Evolutionary conservation across 2,888 invertebrate genomes (phyloP), one percentile per base, ranked within the genome.

Genomic region (Eudiplozoon nipponicum): DNA sequence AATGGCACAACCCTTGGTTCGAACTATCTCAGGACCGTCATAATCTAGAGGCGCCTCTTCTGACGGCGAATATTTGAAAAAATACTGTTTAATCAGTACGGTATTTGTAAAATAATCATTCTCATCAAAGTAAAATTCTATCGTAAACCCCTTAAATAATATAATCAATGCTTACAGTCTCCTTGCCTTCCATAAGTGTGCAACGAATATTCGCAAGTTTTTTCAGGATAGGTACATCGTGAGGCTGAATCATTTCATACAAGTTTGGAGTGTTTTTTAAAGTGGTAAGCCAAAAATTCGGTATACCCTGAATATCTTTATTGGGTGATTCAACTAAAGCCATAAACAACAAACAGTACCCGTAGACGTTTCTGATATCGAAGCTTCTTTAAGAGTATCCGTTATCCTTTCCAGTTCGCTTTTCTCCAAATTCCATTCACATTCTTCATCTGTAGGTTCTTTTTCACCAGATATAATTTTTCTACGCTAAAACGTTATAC

Each of bases 11-110:
- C 70, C 64, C 47, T 67, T 72, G 68, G 72, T 75, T 52, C 71
- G 77, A 59, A 68, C 72, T 51, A 94, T 80, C 61, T 78, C 78
- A 2, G 81, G 86, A 43, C 80, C 90, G 63, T 73, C 86, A 63
- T 72, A 94, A 50, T 69, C 71, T 55, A 76, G 73, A 15, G 72
- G 81, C 60, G 72, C 76, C 49, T 68, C 70, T 46, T 70, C 71
- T 54, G 73, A 81, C 36, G 71, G 76, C 51, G 64, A 70, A 60
- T 80, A 80, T 62, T 72, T 75, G 75, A 75, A 74, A 48, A 68
- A 69, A 61, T 74, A 94, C 56, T 70, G 71, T 66, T 94, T 94
- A 26, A 75, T 78, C 47, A 94, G 68, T 65, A 70, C 52, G 56
- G 67, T 62, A 70, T 80, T 62, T 63, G 71, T 65, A 70, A 71